Percentiles rank a stretch among this genome's conserved stretches.
phyloP scores from a whole-genome alignment of 1,140 invertebrate species.

The Drosophila arawakana region DNA sequence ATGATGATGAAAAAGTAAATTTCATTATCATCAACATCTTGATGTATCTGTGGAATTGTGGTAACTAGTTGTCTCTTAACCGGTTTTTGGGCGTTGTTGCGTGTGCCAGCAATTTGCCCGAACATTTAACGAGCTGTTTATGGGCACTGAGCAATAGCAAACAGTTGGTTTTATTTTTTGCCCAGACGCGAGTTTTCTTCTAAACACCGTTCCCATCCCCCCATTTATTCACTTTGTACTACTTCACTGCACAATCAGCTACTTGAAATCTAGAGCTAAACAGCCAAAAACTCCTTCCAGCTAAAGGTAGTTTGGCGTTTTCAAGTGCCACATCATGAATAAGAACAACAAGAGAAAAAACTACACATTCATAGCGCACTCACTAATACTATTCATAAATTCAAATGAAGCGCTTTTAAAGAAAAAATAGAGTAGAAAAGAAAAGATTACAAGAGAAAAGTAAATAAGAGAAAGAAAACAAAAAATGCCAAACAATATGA shows the following conservation, averaged over 20 bases:
- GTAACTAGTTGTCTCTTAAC: conserved; percentile 39
- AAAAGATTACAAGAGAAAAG: conserved; percentile 1
- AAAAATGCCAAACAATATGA: conserved; percentile 53
- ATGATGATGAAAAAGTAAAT: background rate
- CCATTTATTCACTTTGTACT: conserved; percentile 15
- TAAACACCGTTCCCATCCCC: background rate
- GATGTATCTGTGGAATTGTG: conserved; percentile 55
- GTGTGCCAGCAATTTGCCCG: conserved; percentile 74
- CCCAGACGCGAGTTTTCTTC: background rate
- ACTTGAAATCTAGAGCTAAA: conserved; percentile 57
- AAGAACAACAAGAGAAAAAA: conserved; percentile 31
- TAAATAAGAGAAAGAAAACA: conserved; percentile 40
- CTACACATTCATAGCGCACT: conserved; percentile 35
- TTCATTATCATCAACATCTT: conserved; percentile 40
- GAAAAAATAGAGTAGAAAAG: conserved; percentile 17
- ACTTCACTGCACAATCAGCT: conserved; percentile 53
- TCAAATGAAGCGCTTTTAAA: conserved; percentile 71
- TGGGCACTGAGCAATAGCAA: conserved; percentile 33
- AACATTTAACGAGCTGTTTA: conserved; percentile 80
- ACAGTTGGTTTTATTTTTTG: conserved; percentile 7
- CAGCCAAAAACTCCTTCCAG: conserved; percentile 15
- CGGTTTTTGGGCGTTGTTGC: conserved; percentile 68
- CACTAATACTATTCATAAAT: conserved; percentile 69
- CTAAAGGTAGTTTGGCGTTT: conserved; percentile 37
- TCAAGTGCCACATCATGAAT: conserved; percentile 67